Evolutionary conservation across 2,797 vertebrate species (phyloP), one percentile per base, ranked within the genome.

Genomic region (Furcifer pardalis): DNA sequence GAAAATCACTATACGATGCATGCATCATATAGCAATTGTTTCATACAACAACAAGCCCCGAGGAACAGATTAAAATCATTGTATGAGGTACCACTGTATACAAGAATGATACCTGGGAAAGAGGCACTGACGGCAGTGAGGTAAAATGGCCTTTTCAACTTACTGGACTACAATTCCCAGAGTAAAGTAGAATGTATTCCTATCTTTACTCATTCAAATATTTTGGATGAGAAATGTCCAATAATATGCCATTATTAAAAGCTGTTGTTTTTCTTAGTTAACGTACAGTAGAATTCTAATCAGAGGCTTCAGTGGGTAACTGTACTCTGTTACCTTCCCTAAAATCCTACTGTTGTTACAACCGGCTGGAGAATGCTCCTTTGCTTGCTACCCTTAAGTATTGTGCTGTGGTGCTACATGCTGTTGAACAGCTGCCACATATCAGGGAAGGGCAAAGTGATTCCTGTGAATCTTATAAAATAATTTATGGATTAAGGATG

Each of bases 401-500:
- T 49, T 66, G 83, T 84, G 75, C 71, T 88, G 85, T 71, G 82
- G 25, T 89, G 35, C 79, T 81, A 69, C 73, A 79, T 77, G 66
- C 74, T 37, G 46, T 66, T 60, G 7, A 87, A 89, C 84, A 92
- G 89, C 92, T 91, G 91, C 88, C 86, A 84, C 88, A 63, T 92
- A 91, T 91, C 91, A 85, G 79, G 42, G 59, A 4, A 86, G 82
- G 76, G 77, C 62, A 75, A 92, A 92, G 90, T 84, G 88, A 92
- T 88, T 91, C 82, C 91, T 85, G 56, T 15, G 81, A 91, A 95
- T 93, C 84, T 92, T 87, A 84, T 0, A 87, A 83, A 93, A 90
- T 89, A 83, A 93, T 93, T 92, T 79, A 84, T 90, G 77, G 86
- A 79, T 89, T 82, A 89, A 42, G 88, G 72, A 65, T 62, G 83